Base-by-base conservation (phyloP, 1,140 invertebrate genomes). In the Drosophila arizonae region DNA sequence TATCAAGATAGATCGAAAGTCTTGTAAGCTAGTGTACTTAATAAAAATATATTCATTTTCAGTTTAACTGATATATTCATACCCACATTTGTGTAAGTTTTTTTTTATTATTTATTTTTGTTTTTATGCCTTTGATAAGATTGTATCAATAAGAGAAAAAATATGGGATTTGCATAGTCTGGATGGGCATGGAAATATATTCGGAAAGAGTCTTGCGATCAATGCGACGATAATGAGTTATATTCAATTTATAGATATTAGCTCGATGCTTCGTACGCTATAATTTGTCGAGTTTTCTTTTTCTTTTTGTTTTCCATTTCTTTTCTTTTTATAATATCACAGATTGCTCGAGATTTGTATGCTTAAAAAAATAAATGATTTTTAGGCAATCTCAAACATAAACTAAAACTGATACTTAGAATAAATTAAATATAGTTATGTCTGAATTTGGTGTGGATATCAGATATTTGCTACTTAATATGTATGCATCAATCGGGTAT, bases 261-360 rank as follows among this genome's bases (percentile, higher is more conserved):
- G 54, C 17, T 46, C 58, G 48, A 68, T 81, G 2, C 51, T 51
- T 58, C 24, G 71, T 62, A 65, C 43, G 62, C 72, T 72, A 58
- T 60, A 66, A 66, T 76, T 69, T 76, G 58, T 68, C 66, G 30
- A 55, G 62, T 76, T 80, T 75, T 70, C 45, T 46, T 71, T 66
- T 60, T 43, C 17, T 46, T 76, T 80, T 72, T 67, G 39, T 63
- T 71, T 67, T 61, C 17, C 50, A 63, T 67, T 67, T 72, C 75
- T 71, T 61, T 71, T 60, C 67, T 72, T 75, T 71, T 86, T 77
- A 62, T 81, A 88, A 89, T 90, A 90, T 90, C 89, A 90, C 89
- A 90, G 89, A 87, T 89, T 90, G 89, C 85, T 90, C 89, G 85
- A 90, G 89, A 90, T 90, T 82, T 81, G 73, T 73, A 79, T 79